Conservation (phyloP, 1,140 invertebrate genomes). For the Drosophila subobscura region DNA sequence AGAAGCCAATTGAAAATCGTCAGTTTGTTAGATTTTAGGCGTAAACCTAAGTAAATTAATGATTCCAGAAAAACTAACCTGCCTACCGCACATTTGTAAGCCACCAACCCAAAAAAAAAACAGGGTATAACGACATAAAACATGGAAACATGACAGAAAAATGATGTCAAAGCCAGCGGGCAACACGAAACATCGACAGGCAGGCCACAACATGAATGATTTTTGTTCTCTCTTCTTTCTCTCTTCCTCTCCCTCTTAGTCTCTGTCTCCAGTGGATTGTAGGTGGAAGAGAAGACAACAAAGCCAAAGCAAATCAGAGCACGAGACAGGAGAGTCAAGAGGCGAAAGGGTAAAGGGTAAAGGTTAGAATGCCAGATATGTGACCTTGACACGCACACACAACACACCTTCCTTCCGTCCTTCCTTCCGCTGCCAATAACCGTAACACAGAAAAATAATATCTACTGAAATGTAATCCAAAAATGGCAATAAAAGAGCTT, state of each 20-base stretch:
- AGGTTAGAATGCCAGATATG: slow-evolving; percentile 19
- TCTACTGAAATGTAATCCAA: slow-evolving; percentile 19
- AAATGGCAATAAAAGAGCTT: slow-evolving; percentile 27
- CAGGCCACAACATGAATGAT: slow-evolving; percentile 12
- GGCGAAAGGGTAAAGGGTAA: slow-evolving; percentile 1
- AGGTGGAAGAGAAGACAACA: slow-evolving; percentile 31
- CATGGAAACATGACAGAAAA: slow-evolving; percentile 65
- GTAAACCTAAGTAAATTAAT: too few species aligned
- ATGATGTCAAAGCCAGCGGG: slow-evolving; percentile 76
- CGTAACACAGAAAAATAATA: slow-evolving; percentile 43
- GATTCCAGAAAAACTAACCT: too few species aligned
- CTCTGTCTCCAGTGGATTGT: slow-evolving; percentile 9
- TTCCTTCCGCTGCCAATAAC: slow-evolving; percentile 68
- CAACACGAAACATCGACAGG: slow-evolving; percentile 35
- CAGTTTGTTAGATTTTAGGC: too few species aligned
- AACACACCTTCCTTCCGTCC: slow-evolving; percentile 75
- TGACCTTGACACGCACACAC: slow-evolving; percentile 18
- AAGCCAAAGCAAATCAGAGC: too few species aligned
- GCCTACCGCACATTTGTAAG: too few species aligned
- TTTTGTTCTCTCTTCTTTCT: background rate
- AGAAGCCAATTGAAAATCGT: background rate
- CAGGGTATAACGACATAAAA: too few species aligned
- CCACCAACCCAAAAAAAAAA: too few species aligned
- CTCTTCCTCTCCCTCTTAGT: background rate
- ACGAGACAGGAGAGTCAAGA: too few species aligned